A percentile compares a stretch with the other conserved stretches of the same genome.
Evolutionary conservation across 1,140 invertebrate species (phyloP).

Genomic region (Thaumatotibia leucotreta): DNA sequence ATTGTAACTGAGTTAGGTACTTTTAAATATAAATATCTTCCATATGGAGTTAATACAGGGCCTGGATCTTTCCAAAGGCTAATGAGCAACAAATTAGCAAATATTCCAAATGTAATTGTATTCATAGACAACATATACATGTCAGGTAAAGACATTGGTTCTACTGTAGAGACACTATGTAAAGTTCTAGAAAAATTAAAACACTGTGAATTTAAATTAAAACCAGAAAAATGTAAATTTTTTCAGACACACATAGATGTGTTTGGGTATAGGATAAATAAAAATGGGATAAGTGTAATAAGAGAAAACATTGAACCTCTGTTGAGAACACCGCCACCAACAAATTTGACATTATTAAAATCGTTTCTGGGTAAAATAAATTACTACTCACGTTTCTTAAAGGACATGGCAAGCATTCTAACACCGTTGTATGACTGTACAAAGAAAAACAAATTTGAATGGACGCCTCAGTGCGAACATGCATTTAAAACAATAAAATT

Average conservation of each 20-base stretch:
- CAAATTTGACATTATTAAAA: constrained; percentile 17
- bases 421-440: constrained; percentile 16
- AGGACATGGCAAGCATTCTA: constrained; percentile 30
- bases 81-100: too few relatives aligned
- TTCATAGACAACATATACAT: too few relatives aligned
- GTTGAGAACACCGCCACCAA: constrained; percentile 14
- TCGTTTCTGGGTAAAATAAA: constrained; percentile 23
- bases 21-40: too few relatives aligned
- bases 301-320: constrained; percentile 22
- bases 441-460: too few relatives aligned
- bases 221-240: constrained; percentile 23
- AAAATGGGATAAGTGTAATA: constrained; percentile 14
- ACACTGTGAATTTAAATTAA: neutral
- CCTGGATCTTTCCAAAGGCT: too few relatives aligned
- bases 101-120: too few relatives aligned
- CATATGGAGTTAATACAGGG: too few relatives aligned
- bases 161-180: too few relatives aligned
- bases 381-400: constrained; percentile 26
- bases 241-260: constrained; percentile 19
- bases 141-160: too few relatives aligned
- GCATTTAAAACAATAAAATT: constrained; percentile 39
- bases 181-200: too few relatives aligned
- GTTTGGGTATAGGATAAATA: constrained; percentile 23
- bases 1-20: too few relatives aligned
- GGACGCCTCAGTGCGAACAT: constrained; percentile 22